phyloP scores from a whole-genome alignment of 1,140 invertebrate genomes.

The Stenopsyche tienmushanensis region DNA sequence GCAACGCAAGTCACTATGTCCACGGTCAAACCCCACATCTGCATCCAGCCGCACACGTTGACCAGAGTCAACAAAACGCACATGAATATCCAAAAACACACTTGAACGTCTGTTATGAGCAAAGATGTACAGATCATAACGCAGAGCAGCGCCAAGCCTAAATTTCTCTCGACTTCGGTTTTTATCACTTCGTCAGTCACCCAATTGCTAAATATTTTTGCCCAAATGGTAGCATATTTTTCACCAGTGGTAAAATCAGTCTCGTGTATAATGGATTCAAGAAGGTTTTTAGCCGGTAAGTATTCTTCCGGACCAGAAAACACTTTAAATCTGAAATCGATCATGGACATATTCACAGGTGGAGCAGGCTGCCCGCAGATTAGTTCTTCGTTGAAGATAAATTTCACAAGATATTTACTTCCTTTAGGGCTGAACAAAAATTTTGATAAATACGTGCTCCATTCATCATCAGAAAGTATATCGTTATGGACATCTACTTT shows the following conservation, averaged over 20 bases:
- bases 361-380: constrained; percentile 62
- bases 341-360: constrained; percentile 59
- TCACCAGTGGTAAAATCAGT: constrained; percentile 60
- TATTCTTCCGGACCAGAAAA: constrained; percentile 65
- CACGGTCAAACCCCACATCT: constrained; percentile 76
- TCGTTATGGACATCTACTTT: constrained; percentile 54
- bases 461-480: constrained; percentile 55
- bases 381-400: constrained; percentile 62
- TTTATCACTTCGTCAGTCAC: constrained; percentile 79
- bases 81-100: constrained; percentile 75
- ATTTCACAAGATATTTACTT: constrained; percentile 67
- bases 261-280: constrained; percentile 58
- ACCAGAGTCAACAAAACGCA: constrained; percentile 77
- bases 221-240: constrained; percentile 66
- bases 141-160: constrained; percentile 74
- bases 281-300: constrained; percentile 71
- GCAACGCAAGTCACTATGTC: constrained; percentile 85
- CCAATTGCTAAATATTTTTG: constrained; percentile 71
- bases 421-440: constrained; percentile 70
- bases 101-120: constrained; percentile 78
- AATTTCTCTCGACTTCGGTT: constrained; percentile 75
- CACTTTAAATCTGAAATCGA: constrained; percentile 63
- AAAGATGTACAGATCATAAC: constrained; percentile 79
- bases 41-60: constrained; percentile 82
- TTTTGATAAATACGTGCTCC: constrained; percentile 64